Base-by-base conservation (phyloP, 2,113 vertebrate genomes). In the Ctenomys sociabilis region DNA sequence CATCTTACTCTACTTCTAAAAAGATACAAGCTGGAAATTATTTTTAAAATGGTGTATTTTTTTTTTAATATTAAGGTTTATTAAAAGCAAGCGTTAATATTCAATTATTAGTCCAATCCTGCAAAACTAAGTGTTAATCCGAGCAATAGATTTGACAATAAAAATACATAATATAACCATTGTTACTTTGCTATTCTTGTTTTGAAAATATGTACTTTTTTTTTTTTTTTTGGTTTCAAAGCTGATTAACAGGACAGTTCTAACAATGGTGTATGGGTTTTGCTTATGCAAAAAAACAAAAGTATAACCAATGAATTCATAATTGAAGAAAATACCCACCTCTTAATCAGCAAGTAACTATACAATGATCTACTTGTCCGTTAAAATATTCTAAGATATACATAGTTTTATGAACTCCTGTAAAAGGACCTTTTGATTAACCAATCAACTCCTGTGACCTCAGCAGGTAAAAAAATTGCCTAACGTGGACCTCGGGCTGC, bases 11-110 rank as follows among this genome's bases (percentile, higher is more conserved):
- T 81, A 93, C 21, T 92, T 95, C 49, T 84, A 40, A 93, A 40
- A 66, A 96, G 43, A 72, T 35, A 66, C 64, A 90, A 93, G 90
- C 43, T 87, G 7, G 22, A 88, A 93, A 95, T 85, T 78, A 90
- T 72, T 7, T 35, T 35, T 77, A 72, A 9, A 96, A 77, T 72
- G 14, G n/a, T n/a, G n/a, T n/a, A n/a, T n/a, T n/a, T n/a, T n/a
- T n/a, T n/a, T n/a, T n/a, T n/a, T n/a, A n/a, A n/a, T n/a, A n/a
- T n/a, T n/a, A n/a, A n/a, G n/a, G n/a, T n/a, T n/a, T n/a, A n/a
- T n/a, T n/a, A n/a, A n/a, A n/a, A n/a, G n/a, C n/a, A n/a, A n/a
- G n/a, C n/a, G n/a, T n/a, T n/a, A n/a, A n/a, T n/a, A n/a, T n/a
- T n/a, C n/a, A n/a, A n/a, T n/a, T n/a, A n/a, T n/a, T n/a, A n/a